Percentiles rank a stretch among this genome's conserved stretches.
Conservation (phyloP, 1,140 invertebrate genomes). For the Ceratitis capitata region DNA sequence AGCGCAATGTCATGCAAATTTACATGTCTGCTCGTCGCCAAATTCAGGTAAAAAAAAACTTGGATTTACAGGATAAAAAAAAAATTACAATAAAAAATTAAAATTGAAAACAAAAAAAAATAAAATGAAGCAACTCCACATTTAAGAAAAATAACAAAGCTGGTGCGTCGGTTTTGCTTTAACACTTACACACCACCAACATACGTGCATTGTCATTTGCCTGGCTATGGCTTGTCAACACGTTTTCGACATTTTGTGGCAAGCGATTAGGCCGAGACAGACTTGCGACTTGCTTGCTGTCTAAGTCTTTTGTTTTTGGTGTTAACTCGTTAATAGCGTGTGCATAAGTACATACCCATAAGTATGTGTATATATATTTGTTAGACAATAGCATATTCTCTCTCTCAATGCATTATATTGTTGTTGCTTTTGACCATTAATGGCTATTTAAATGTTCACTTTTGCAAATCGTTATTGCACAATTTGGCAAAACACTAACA, state of each 20-base stretch:
- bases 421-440: conserved; percentile 40
- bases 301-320: neutral
- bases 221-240: neutral
- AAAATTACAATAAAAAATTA: too few relatives aligned
- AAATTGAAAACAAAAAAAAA: too few relatives aligned
- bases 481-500: conserved; percentile 15
- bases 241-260: neutral
- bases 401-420: neutral
- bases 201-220: neutral
- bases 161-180: neutral
- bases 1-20: conserved; percentile 9
- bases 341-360: neutral
- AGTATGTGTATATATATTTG: neutral
- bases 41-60: too few relatives aligned
- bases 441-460: conserved; percentile 44
- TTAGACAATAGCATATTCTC: neutral
- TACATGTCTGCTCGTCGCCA: neutral
- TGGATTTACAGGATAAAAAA: too few relatives aligned
- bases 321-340: neutral
- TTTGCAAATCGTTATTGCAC: conserved; percentile 46
- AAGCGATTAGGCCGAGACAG: neutral
- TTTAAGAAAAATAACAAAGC: neutral
- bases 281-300: neutral
- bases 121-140: neutral
- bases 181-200: neutral